Conservation (phyloP, 2,888 invertebrate genomes). For the Cheilosia vulpina region DNA sequence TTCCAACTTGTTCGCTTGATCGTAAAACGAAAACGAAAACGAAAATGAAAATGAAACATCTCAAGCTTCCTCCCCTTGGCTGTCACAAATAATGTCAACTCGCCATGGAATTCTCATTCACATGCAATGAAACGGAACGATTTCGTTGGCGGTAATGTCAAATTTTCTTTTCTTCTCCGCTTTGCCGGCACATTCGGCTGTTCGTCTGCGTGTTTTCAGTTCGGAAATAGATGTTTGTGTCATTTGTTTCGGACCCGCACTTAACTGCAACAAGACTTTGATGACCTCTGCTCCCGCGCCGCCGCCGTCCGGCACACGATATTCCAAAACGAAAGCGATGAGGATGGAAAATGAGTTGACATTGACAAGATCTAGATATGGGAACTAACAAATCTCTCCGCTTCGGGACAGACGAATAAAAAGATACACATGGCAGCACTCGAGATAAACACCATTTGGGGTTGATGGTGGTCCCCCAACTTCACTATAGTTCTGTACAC, state of each 20-base stretch:
- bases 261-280: slow-evolving; percentile 54
- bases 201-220: slow-evolving; percentile 31
- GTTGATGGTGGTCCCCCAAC: slow-evolving; percentile 50
- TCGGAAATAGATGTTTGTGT: slow-evolving; percentile 65
- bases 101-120: slow-evolving; percentile 12
- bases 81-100: slow-evolving; percentile 26
- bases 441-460: slow-evolving; percentile 57
- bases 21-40: slow-evolving; percentile 37
- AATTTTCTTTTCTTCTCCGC: slow-evolving; percentile 18
- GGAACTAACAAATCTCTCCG: slow-evolving; percentile 56
- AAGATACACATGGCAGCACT: slow-evolving; percentile 65
- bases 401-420: slow-evolving; percentile 20
- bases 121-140: slow-evolving; percentile 4
- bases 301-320: slow-evolving; percentile 45
- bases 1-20: slow-evolving; percentile 35
- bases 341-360: slow-evolving; percentile 31
- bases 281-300: not conserved
- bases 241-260: slow-evolving; percentile 71
- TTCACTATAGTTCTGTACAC: slow-evolving; percentile 1
- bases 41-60: slow-evolving; percentile 38
- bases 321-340: not conserved
- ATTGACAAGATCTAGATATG: slow-evolving; percentile 69
- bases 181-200: not conserved
- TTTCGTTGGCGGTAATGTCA: slow-evolving; percentile 30
- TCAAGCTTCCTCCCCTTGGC: not conserved